A percentile compares a stretch with the other conserved stretches of the same genome.
phyloP scores from a whole-genome alignment of 2,888 invertebrate genomes.

The Melangyna quadrimaculata region DNA sequence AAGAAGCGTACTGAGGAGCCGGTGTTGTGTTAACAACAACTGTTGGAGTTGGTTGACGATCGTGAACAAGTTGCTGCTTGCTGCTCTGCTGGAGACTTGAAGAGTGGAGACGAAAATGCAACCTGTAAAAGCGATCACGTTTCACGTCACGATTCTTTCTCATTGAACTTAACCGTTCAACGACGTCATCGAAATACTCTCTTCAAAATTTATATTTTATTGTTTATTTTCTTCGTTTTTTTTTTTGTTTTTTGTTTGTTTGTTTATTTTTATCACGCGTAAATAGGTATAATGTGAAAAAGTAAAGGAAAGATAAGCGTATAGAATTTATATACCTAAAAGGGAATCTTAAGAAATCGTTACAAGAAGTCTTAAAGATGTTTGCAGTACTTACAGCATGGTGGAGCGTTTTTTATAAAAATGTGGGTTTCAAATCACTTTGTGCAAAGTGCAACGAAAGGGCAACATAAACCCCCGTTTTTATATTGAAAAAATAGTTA shows the following conservation, averaged over 20 bases:
- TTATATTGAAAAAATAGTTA: too few species aligned
- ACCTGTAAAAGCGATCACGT: neutral
- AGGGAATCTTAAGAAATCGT: neutral
- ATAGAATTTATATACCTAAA: neutral
- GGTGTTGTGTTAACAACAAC: neutral
- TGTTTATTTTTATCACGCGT: constrained; percentile 38
- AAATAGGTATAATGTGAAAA: neutral
- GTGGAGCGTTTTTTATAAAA: too few species aligned
- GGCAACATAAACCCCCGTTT: too few species aligned
- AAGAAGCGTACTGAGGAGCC: constrained; percentile 20
- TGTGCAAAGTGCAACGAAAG: too few species aligned
- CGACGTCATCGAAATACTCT: constrained; percentile 58
- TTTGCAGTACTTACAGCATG: too few species aligned
- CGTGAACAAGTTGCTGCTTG: neutral
- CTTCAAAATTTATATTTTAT: neutral
- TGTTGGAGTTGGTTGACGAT: neutral
- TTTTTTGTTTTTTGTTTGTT: constrained; percentile 70
- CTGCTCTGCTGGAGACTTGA: neutral
- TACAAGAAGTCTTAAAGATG: too few species aligned
- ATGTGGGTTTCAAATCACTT: too few species aligned
- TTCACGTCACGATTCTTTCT: constrained; percentile 12
- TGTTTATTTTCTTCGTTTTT: neutral
- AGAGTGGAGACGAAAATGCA: neutral
- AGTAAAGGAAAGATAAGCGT: neutral
- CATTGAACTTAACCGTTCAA: constrained; percentile 41